phyloP scores from a whole-genome alignment of 2,888 invertebrate genomes.

The Oxycera nigricornis region DNA sequence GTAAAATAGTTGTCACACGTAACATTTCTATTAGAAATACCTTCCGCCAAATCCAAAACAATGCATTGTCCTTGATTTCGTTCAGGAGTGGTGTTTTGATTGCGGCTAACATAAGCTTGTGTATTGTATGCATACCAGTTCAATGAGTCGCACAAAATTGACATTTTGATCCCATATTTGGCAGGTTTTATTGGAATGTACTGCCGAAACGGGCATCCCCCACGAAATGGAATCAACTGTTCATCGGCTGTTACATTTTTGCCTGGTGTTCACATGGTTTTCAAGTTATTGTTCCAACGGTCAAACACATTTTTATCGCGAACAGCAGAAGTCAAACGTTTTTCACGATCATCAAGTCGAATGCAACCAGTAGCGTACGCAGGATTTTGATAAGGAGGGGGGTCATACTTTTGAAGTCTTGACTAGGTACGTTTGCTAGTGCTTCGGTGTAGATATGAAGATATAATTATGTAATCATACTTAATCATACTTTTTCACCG shows the following conservation, averaged over 20 bases:
- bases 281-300: neutral
- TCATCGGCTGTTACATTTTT: constrained; percentile 36
- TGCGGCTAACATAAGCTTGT: constrained; percentile 10
- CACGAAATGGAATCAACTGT: constrained; percentile 20
- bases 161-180: constrained; percentile 44
- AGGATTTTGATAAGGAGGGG: no score
- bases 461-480: no score
- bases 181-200: constrained; percentile 38
- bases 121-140: constrained; percentile 28
- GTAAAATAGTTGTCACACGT: constrained; percentile 15
- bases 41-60: constrained; percentile 3
- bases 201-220: constrained; percentile 15
- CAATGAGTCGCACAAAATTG: neutral
- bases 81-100: neutral
- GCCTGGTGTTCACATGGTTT: neutral
- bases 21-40: neutral
- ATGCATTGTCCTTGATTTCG: constrained; percentile 4
- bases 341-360: neutral
- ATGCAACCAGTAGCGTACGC: no score
- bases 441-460: no score
- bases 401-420: no score
- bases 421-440: no score
- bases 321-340: neutral
- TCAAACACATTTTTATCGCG: constrained; percentile 3
- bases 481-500: no score